Conservation (phyloP, 2,888 invertebrate genomes). For the Athrips mouffetella region DNA sequence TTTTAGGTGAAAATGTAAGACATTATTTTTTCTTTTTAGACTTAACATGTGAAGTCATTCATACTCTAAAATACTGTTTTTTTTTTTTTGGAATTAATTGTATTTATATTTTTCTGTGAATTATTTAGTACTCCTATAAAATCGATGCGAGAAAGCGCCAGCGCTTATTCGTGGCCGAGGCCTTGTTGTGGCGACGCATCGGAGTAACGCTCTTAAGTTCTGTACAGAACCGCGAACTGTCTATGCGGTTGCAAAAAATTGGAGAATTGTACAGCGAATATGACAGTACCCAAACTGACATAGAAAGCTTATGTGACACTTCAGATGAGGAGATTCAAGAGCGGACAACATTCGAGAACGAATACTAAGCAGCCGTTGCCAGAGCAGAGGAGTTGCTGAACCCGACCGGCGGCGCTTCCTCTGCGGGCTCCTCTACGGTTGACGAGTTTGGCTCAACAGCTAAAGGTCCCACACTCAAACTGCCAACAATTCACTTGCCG, state of each 20-base stretch:
- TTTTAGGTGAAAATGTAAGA: too few relatives aligned
- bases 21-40: too few relatives aligned
- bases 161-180: too few relatives aligned
- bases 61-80: too few relatives aligned
- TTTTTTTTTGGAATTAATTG: too few relatives aligned
- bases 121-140: too few relatives aligned
- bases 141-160: too few relatives aligned
- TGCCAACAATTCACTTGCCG: slow-evolving; percentile 3
- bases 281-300: slow-evolving; percentile 11
- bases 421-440: background rate
- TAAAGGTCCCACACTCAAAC: background rate
- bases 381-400: background rate
- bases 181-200: too few relatives aligned
- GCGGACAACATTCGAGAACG: background rate
- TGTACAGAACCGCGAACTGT: background rate
- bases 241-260: background rate
- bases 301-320: slow-evolving; percentile 14
- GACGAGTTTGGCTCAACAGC: background rate
- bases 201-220: too few relatives aligned
- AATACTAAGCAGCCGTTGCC: background rate
- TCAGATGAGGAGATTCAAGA: slow-evolving; percentile 10
- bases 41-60: too few relatives aligned
- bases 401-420: background rate
- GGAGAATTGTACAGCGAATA: slow-evolving; percentile 9
- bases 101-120: too few relatives aligned